These are phyloP conservation scores for Rhyacophila evoluta DNA, from an alignment of 2,888 invertebrate species.

Conservation along the genomic window DNA sequence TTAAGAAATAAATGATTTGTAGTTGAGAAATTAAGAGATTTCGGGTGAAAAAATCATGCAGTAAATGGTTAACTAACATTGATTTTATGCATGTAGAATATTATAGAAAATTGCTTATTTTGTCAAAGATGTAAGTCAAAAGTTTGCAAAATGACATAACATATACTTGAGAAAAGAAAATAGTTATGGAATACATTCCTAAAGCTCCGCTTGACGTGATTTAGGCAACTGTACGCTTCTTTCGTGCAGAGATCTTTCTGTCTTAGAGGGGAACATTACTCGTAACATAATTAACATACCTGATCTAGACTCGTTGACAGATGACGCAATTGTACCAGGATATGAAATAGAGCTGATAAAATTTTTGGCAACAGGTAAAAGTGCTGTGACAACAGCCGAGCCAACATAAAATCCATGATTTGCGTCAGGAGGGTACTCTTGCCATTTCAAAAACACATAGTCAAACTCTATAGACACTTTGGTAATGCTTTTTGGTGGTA, in stretches of 20 bases:
- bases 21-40: too few species aligned
- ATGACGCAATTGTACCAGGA: slow-evolving; percentile 75
- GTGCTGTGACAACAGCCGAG: slow-evolving; percentile 84
- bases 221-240: too few species aligned
- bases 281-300: slow-evolving; percentile 62
- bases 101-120: too few species aligned
- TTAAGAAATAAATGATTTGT: too few species aligned
- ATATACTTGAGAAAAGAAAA: neutral
- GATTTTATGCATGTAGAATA: too few species aligned
- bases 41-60: too few species aligned
- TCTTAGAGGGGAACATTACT: too few species aligned
- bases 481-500: slow-evolving; percentile 85
- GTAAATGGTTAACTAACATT: too few species aligned
- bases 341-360: slow-evolving; percentile 82
- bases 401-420: slow-evolving; percentile 98
- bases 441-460: slow-evolving; percentile 97
- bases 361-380: slow-evolving; percentile 82
- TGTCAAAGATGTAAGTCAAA: too few species aligned
- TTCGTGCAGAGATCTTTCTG: too few species aligned
- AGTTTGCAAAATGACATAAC: neutral
- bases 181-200: too few species aligned
- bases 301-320: slow-evolving; percentile 75
- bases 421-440: slow-evolving; percentile 99
- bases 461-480: slow-evolving; percentile 91
- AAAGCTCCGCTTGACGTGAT: too few species aligned